Evolutionary conservation across 1,140 invertebrate species (phyloP), one percentile per base, ranked within the genome.

Genomic region (Rhyzopertha dominica): DNA sequence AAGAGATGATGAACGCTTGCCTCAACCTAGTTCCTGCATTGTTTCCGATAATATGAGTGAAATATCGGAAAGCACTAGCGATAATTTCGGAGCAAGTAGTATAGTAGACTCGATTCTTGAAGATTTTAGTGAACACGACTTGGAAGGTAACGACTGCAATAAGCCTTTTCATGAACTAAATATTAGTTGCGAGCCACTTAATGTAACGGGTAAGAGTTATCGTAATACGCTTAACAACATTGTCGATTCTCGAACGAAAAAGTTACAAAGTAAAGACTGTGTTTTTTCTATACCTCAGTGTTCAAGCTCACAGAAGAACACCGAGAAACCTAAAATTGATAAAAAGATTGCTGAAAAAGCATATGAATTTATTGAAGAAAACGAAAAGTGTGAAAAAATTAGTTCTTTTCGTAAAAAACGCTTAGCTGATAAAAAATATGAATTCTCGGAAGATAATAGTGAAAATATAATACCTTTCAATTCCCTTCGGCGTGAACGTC

Each of bases 391-490:
- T 58, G 85, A 90, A 61, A 90, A 88, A 60, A 75, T 90, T 3
- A 87, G 84, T 51, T 82, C 80, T 30, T 87, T 87, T 62, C 74
- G 87, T 4, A 87, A 87, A 60, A 75, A 87, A 34, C 74, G 87
- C 2, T 65, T 91, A 20, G 90, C 90, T 0, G 89, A 94, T 58
- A 93, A 92, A 64, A 91, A 92, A 60, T 94, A 94, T 60, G 90
- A 92, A 61, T 90, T 91, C 55, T 86, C 84, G 3, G 87, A 90
- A 43, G 87, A 88, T 54, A 87, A 89, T 61, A 82, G 82, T 4
- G 85, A 88, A 62, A 89, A 89, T 65, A 87, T 88, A 44, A 80
- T 87, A 51, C 85, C 85, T 28, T 87, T 86, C 61, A 82, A 67
- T 53, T 64, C 63, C n/a, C 43, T 67, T 10, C 40, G 65, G 5